phyloP scores from a whole-genome alignment of 2,888 invertebrate genomes.

The Sclerodermus sp. region DNA sequence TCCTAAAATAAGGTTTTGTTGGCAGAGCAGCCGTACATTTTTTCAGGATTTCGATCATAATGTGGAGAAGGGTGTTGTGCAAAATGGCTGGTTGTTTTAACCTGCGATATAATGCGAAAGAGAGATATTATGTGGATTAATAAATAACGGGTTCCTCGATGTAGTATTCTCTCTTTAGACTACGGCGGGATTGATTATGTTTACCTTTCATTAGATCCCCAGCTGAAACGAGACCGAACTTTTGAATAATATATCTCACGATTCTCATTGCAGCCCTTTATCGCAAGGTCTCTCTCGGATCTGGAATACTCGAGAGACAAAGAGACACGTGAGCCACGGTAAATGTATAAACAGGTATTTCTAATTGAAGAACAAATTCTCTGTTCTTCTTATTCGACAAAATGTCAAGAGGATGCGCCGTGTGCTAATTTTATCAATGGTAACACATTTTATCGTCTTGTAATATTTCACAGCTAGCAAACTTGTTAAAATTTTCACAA shows the following conservation, averaged over 20 bases:
- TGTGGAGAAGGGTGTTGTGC: no score
- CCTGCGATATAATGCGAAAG: no score
- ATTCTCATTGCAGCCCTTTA: constrained; percentile 27
- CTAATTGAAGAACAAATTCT: constrained; percentile 6
- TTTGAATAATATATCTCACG: constrained; percentile 24
- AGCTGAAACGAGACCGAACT: not conserved
- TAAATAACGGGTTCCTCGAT: constrained; percentile 1
- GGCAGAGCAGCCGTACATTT: no score
- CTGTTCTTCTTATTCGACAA: not conserved
- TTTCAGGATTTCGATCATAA: no score
- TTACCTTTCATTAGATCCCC: constrained; percentile 19
- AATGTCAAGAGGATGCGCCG: no score
- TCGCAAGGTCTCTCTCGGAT: constrained; percentile 7
- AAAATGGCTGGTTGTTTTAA: no score
- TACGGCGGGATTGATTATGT: constrained; percentile 9
- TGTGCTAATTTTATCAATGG: no score
- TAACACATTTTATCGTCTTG: no score
- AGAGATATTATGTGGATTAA: not conserved
- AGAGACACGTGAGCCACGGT: not conserved
- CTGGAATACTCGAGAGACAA: constrained; percentile 1
- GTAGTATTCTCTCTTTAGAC: constrained; percentile 6
- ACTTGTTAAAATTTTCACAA: no score
- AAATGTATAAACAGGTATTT: constrained; percentile 5
- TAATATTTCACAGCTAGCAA: no score
- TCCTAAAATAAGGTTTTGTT: no score